These are phyloP conservation scores for Silurus asotus DNA, from an alignment of 2,113 vertebrate genomes.

Conservation along the genomic window DNA sequence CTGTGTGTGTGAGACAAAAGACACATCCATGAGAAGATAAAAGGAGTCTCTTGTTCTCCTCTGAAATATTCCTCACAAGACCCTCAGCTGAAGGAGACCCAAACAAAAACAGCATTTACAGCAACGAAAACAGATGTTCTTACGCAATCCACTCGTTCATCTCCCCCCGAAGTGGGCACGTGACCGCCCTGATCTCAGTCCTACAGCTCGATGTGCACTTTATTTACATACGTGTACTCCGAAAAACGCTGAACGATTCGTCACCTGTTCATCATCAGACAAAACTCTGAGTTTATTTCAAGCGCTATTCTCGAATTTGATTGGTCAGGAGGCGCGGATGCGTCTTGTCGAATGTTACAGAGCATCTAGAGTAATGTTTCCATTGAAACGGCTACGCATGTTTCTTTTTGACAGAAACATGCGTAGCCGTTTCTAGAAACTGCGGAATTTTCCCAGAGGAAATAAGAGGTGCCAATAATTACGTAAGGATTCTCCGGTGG, in stretches of 20 bases:
- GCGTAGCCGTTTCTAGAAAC: not conserved
- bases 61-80: constrained; percentile 57
- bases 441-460: not conserved
- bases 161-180: not conserved
- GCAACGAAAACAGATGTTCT: constrained; percentile 40
- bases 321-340: not conserved
- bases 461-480: not conserved
- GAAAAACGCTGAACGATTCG: too few species aligned
- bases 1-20: constrained; percentile 7
- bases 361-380: not conserved
- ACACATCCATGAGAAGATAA: constrained; percentile 23
- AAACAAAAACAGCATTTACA: constrained; percentile 47
- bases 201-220: not conserved
- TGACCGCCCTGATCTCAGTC: not conserved
- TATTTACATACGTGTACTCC: not conserved
- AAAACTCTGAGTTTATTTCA: not conserved
- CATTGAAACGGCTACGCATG: not conserved
- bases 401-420: too few species aligned
- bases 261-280: too few species aligned
- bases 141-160: constrained; percentile 15
- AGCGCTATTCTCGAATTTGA: not conserved
- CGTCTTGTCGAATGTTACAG: not conserved
- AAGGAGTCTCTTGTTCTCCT: constrained; percentile 47
- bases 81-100: constrained; percentile 43
- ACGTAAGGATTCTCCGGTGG: not conserved